These are phyloP conservation scores for Cephus cinctus DNA, from an alignment of 1,140 invertebrate genomes.

Conservation along the genomic window DNA sequence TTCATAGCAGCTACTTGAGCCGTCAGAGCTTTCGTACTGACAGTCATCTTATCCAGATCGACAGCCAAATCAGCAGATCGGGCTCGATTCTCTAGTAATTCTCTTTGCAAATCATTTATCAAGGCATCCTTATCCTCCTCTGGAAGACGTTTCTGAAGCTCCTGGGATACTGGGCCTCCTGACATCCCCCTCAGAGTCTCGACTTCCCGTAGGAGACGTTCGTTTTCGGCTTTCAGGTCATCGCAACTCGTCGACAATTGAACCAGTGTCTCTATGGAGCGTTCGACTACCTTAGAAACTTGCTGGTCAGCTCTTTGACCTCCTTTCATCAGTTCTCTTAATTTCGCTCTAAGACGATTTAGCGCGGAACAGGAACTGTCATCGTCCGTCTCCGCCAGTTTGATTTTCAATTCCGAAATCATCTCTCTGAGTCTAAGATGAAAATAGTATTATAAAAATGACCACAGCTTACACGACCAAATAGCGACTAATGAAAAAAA, in stretches of 20 bases:
- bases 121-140: constrained; percentile 21
- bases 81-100: constrained; percentile 16
- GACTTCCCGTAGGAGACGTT: constrained; percentile 23
- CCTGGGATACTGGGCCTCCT: constrained; percentile 5
- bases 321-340: constrained; percentile 39
- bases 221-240: constrained; percentile 32
- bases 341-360: constrained; percentile 40
- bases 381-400: constrained; percentile 33
- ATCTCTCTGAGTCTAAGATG: constrained; percentile 33
- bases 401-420: constrained; percentile 32
- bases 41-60: constrained; percentile 23
- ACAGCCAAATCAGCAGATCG: constrained; percentile 6
- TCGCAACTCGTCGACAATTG: constrained; percentile 33
- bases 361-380: constrained; percentile 38
- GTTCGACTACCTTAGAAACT: constrained; percentile 29
- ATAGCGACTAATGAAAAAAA: background rate
- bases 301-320: constrained; percentile 31
- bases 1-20: constrained; percentile 21
- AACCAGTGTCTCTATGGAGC: constrained; percentile 34
- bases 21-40: constrained; percentile 18
- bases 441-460: constrained; percentile 6
- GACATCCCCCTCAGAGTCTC: constrained; percentile 15
- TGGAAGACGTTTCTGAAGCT: background rate
- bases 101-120: constrained; percentile 23
- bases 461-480: too few species aligned